These are phyloP conservation scores for Anastatus disparis DNA, from an alignment of 1,140 invertebrate species.

Conservation along the genomic window DNA sequence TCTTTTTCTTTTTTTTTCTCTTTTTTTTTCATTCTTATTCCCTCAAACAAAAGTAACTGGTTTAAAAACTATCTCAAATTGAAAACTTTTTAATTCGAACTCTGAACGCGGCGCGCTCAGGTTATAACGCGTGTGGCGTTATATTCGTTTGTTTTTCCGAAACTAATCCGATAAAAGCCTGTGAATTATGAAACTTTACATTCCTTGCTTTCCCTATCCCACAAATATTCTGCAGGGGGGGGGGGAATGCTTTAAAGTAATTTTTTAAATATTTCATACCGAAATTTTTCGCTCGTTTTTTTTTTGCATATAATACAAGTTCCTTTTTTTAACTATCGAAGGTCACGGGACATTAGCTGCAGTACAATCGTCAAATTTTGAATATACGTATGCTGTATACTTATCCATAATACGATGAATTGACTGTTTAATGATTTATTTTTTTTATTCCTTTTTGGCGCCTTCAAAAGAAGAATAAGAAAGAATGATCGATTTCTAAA, in stretches of 20 bases:
- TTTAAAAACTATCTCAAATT: not conserved
- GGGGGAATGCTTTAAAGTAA: too few species aligned
- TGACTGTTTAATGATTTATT: not conserved
- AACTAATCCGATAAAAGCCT: slow-evolving; percentile 33
- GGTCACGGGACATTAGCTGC: slow-evolving; percentile 4
- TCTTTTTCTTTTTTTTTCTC: not conserved
- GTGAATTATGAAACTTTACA: slow-evolving; percentile 25
- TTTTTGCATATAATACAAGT: not conserved
- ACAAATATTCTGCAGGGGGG: too few species aligned
- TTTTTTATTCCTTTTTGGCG: too few species aligned
- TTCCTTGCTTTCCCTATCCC: too few species aligned
- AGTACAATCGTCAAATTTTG: not conserved
- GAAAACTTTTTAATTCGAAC: slow-evolving; percentile 27
- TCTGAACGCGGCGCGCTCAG: too few species aligned
- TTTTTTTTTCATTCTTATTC: too few species aligned
- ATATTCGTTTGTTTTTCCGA: slow-evolving; percentile 26
- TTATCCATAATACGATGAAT: too few species aligned
- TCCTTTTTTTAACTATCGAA: too few species aligned
- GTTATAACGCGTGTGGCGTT: not conserved
- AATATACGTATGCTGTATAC: not conserved
- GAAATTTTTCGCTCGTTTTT: slow-evolving; percentile 22
- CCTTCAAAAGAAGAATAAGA: too few species aligned
- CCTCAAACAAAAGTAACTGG: too few species aligned
- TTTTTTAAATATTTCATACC: slow-evolving; percentile 9
- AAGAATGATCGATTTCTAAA: slow-evolving; percentile 3